Base-by-base conservation (phyloP, 2,113 vertebrate genomes). In the Pristiophorus japonicus region DNA sequence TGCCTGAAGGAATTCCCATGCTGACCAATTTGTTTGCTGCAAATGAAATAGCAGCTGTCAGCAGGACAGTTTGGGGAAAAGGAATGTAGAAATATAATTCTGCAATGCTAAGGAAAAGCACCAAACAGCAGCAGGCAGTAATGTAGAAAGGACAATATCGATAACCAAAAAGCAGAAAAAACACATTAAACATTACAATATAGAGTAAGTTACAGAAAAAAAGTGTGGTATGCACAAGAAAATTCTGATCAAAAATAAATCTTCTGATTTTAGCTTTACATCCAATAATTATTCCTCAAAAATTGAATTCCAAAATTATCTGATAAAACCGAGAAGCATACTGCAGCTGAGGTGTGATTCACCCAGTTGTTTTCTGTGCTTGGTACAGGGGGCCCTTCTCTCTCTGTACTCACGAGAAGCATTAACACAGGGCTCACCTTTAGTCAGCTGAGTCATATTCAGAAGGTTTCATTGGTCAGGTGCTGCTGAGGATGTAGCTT, bases 31-130 rank as follows among this genome's bases (percentile, higher is more conserved):
- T 81, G 18, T 38, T 81, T 42, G 16, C 18, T 81, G 78, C 78
- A 81, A 81, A 45, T 81, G 20, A 81, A 81, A 81, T 81, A 81
- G 78, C 78, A 81, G 78, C 38, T 81, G 78, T 81, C 78, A 81
- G 78, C 38, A 81, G 16, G 38, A 81, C 16, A 42, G 78, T 81
- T 45, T 18, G 4, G 78, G 78, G 38, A 81, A 81, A 81, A 81
- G 75, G 75, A 81, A 81, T 81, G 75, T 42, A 38, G 75, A 81
- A 81, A 81, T 42, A 81, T 16, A 81, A 38, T 81, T 81, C 38
- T 81, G 78, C 18, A 42, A 81, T 42, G 78, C 78, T 38, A 18
- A 20, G 38, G 38, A 42, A 81, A 81, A 81, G 38, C n/a, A n/a
- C n/a, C n/a, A n/a, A n/a, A n/a, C n/a, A n/a, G n/a, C n/a, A n/a